Evolutionary conservation across 2,113 vertebrate genomes (phyloP), one percentile per base, ranked within the genome.

Genomic region (Genyomyrus donnyi): DNA sequence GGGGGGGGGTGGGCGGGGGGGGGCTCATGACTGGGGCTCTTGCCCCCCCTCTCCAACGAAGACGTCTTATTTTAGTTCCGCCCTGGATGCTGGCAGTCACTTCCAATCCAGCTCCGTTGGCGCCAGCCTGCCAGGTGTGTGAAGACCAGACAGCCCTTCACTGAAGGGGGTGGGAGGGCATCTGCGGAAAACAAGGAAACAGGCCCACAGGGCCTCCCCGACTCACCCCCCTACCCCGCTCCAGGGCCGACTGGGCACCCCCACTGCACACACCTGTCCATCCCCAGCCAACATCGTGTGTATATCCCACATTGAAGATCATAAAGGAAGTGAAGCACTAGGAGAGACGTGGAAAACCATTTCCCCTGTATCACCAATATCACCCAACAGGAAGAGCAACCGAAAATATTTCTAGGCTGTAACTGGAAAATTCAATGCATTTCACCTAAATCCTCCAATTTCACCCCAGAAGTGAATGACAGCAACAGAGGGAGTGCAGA

Each of bases 371-470:
- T 49, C n/a, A 13, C n/a, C 62, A 31, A 70, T 4, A 31, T 13
- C n/a, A n/a, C 7, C 24, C 58, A 3, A 66, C 15, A 49, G 21
- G 21, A 85, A 49, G 2, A n/a, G 77, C 84, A 93, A 95, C 96
- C 95, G 95, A 95, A 96, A 96, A 95, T 95, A 93, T 95, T 53
- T 53, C 52, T 17, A 53, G 15, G 15, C 52, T 53, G 52, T 5
- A 19, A 19, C 52, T 53, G 52, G 15, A 53, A 53, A 19, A 53
- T 53, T 21, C 53, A 21, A 21, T 7, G 53, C 93, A 95, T 95
- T 93, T 95, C 94, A 96, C 95, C 95, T 95, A 95, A 95, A 94
- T 95, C 95, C 95, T 94, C 93, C 95, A 93, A n/a, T 24, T 24
- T 58, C 21, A 58, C 21, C 56, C 56, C 21, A 62, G 56, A 62